A percentile compares a stretch with the other conserved stretches of the same genome.
Conservation (phyloP, 2,113 vertebrate genomes). For the Centrocercus urophasianus region DNA sequence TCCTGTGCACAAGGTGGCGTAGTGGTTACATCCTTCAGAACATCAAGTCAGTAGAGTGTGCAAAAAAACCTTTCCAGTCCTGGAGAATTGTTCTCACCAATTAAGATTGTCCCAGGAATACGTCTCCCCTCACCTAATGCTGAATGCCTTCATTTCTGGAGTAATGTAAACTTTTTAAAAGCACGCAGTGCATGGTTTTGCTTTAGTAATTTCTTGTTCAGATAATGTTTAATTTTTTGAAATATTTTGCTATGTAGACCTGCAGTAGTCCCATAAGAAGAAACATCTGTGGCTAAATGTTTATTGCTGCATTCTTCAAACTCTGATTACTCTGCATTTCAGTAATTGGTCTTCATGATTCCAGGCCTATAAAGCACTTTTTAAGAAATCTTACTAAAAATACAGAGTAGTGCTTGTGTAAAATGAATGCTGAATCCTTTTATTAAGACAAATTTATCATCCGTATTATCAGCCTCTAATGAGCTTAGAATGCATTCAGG, state of each 20-base stretch:
- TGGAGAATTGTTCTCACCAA: neutral
- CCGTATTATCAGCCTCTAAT: neutral
- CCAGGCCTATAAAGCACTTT: neutral
- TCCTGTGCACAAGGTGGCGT: slow-evolving; percentile 60
- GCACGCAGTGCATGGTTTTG: accelerated
- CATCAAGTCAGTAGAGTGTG: neutral
- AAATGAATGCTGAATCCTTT: neutral
- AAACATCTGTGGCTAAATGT: neutral
- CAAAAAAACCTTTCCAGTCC: neutral
- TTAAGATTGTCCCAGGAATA: neutral
- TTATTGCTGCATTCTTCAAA: neutral
- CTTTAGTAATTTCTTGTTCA: neutral
- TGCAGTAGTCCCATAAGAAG: neutral
- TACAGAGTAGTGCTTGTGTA: neutral
- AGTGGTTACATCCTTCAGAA: neutral
- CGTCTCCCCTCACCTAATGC: neutral
- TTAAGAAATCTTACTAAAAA: neutral
- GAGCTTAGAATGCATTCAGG: neutral
- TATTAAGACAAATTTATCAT: neutral
- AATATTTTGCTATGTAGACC: neutral
- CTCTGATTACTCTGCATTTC: neutral
- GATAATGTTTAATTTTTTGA: neutral
- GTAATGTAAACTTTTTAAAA: neutral
- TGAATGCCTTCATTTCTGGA: neutral
- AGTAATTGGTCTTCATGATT: neutral